A percentile compares a stretch with the other conserved stretches of the same genome.
Conservation (phyloP, 2,797 vertebrate species). For the Sternotherus odoratus region DNA sequence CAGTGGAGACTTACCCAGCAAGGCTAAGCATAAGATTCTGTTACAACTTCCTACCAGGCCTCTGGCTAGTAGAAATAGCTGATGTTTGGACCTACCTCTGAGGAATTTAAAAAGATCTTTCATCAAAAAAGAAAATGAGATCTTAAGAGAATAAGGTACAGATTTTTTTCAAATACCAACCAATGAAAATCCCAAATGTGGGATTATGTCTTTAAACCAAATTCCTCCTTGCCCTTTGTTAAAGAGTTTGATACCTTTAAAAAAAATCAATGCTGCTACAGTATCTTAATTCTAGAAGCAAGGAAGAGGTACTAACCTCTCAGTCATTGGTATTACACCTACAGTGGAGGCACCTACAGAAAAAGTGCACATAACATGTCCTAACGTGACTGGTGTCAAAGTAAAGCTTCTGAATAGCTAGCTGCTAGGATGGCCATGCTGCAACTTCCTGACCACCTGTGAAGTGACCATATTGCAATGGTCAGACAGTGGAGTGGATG, state of each 20-base stretch:
- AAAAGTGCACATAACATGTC: background rate
- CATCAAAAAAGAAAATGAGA: background rate
- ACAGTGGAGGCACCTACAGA: background rate
- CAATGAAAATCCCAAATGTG: background rate
- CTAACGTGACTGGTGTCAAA: slow-evolving; percentile 25
- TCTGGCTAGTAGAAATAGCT: background rate
- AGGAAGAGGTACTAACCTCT: background rate
- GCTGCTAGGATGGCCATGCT: background rate
- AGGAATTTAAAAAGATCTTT: background rate
- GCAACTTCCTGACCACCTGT: slow-evolving; percentile 51
- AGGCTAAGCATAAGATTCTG: background rate
- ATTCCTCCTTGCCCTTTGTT: background rate
- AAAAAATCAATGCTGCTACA: background rate
- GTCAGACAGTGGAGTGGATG: slow-evolving; percentile 50
- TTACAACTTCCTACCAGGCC: slow-evolving; percentile 20
- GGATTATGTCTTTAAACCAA: background rate
- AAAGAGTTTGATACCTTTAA: background rate
- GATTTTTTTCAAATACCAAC: background rate
- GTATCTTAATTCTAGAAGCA: fast-evolving
- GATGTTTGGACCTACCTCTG: background rate
- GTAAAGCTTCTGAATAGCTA: background rate
- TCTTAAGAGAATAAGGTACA: background rate
- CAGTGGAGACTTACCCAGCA: background rate
- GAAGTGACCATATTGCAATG: slow-evolving; percentile 49
- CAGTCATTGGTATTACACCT: background rate